Conservation (phyloP, 2,888 invertebrate species). For the Lysandra bellargus region DNA sequence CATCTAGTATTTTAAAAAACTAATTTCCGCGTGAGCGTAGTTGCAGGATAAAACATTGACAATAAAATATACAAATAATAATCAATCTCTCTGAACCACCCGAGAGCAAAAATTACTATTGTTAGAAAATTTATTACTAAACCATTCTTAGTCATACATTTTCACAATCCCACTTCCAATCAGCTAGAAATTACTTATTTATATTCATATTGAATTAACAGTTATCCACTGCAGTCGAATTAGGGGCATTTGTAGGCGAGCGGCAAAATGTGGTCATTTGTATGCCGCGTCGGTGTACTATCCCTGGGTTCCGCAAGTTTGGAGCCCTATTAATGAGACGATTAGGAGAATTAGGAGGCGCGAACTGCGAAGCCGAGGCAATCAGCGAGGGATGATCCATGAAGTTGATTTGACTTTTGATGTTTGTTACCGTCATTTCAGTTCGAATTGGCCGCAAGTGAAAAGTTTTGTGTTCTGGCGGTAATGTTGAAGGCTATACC, state of each 20-base stretch:
- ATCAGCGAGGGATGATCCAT: background rate
- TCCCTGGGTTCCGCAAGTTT: conserved; percentile 65
- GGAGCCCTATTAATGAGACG: conserved; percentile 71
- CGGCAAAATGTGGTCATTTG: conserved; percentile 58
- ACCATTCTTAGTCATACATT: background rate
- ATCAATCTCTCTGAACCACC: too few relatives aligned
- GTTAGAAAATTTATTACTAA: too few relatives aligned
- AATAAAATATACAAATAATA: too few relatives aligned
- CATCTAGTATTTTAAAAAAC: too few relatives aligned
- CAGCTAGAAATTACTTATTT: background rate
- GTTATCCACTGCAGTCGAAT: conserved; percentile 9
- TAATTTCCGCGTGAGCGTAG: too few relatives aligned
- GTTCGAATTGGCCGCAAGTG: background rate
- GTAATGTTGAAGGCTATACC: too few relatives aligned
- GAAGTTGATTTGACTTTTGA: conserved; percentile 5
- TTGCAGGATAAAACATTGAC: too few relatives aligned
- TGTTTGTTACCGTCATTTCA: background rate
- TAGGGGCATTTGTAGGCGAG: conserved; percentile 43
- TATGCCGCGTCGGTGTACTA: conserved; percentile 55
- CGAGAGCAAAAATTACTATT: too few relatives aligned
- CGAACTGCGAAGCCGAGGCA: conserved; percentile 51
- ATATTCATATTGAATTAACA: conserved; percentile 11
- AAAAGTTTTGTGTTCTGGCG: background rate
- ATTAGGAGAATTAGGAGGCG: conserved; percentile 73
- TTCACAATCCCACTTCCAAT: background rate